A percentile compares a stretch with the other conserved stretches of the same genome.
phyloP scores from a whole-genome alignment of 2,797 vertebrate genomes.

The Rhinogobio ventralis region DNA sequence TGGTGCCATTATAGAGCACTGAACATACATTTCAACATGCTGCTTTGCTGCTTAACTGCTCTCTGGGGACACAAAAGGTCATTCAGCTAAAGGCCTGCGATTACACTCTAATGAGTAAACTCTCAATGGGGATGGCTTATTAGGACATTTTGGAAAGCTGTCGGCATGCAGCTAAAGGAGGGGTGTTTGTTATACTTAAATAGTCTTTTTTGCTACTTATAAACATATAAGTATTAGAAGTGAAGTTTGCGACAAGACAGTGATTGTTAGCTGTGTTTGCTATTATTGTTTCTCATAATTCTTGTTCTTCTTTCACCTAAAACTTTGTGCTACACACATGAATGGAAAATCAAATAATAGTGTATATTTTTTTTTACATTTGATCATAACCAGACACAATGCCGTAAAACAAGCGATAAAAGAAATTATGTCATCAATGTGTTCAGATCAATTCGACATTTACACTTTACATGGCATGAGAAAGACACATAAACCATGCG shows the following conservation, averaged over 20 bases:
- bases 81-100: constrained; percentile 50
- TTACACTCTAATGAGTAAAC: constrained; percentile 51
- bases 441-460: neutral
- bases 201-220: constrained; percentile 28
- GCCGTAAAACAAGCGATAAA: neutral
- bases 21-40: constrained; percentile 46
- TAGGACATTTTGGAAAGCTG: constrained; percentile 38
- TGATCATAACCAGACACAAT: neutral
- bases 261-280: neutral
- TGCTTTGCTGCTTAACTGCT: constrained; percentile 47
- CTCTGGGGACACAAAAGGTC: constrained; percentile 55
- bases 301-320: neutral
- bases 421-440: neutral
- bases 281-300: neutral
- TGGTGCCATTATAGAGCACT: constrained; percentile 52
- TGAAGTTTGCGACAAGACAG: neutral
- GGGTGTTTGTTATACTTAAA: constrained; percentile 37
- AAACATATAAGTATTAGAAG: constrained; percentile 38
- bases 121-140: constrained; percentile 48
- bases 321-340: neutral
- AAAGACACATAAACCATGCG: too few relatives aligned
- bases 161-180: constrained; percentile 26
- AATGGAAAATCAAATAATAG: neutral
- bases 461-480: too few relatives aligned
- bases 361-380: neutral